A percentile compares a stretch with the other conserved stretches of the same genome.
Conservation (phyloP, 2,888 invertebrate species). For the Dendrolimus houi region DNA sequence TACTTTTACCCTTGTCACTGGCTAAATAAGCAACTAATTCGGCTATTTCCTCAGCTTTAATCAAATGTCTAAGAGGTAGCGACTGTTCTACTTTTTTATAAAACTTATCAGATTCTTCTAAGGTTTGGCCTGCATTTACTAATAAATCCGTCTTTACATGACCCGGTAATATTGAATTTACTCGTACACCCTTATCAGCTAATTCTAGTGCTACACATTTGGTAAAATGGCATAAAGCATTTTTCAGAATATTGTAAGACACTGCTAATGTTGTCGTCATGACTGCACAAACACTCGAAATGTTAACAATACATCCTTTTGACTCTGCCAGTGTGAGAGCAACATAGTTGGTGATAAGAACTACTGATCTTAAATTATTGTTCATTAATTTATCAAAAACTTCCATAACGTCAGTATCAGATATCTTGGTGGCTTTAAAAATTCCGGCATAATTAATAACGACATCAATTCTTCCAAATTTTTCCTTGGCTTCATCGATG, state of each 20-base stretch:
- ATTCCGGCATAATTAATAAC: constrained; percentile 35
- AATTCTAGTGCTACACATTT: constrained; percentile 81
- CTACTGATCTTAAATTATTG: constrained; percentile 31
- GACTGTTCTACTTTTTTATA: constrained; percentile 6
- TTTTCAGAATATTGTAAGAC: constrained; percentile 81
- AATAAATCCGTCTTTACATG: constrained; percentile 63
- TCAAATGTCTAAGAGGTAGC: constrained; percentile 16
- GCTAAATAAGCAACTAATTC: constrained; percentile 32
- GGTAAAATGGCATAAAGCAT: constrained; percentile 85
- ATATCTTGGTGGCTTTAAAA: constrained; percentile 14
- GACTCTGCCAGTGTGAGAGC: constrained; percentile 20
- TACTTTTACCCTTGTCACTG: constrained; percentile 34
- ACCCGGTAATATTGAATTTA: constrained; percentile 84
- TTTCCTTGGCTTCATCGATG: constrained; percentile 21
- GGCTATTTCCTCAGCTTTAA: constrained; percentile 27
- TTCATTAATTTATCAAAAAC: constrained; percentile 25
- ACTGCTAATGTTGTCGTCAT: constrained; percentile 9
- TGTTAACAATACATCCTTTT: constrained; percentile 33
- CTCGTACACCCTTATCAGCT: constrained; percentile 75
- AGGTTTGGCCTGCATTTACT: constrained; percentile 12
- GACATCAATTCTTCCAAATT: constrained; percentile 30
- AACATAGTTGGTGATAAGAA: constrained; percentile 24
- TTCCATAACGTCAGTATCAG: constrained; percentile 22
- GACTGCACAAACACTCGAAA: constrained; percentile 23
- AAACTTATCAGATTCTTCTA: constrained; percentile 15